phyloP scores from a whole-genome alignment of 2,797 vertebrate species.

The Stomatorhinus walkeri region DNA sequence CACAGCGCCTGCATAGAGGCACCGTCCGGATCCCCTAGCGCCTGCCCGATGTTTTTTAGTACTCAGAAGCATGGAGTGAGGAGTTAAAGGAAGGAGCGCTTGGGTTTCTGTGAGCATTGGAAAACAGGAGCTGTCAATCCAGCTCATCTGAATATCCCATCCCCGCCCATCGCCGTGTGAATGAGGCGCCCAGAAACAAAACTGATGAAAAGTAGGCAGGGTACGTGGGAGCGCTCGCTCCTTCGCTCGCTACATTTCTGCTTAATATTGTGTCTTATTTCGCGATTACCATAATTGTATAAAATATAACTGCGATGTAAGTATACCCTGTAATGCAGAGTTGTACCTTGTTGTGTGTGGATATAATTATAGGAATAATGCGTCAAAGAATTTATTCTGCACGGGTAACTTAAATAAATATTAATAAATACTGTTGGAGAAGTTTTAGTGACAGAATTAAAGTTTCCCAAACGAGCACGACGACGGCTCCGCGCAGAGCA shows the following conservation, averaged over 20 bases:
- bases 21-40: constrained; percentile 77
- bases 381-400: neutral
- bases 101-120: constrained; percentile 86
- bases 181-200: constrained; percentile 49
- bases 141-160: constrained; percentile 86
- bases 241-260: neutral
- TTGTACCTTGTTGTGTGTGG: neutral
- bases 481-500: constrained; percentile 18
- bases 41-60: constrained; percentile 78
- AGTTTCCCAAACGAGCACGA: neutral
- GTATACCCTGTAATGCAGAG: neutral
- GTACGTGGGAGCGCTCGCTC: neutral
- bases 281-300: neutral
- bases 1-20: constrained; percentile 73
- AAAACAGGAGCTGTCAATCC: constrained; percentile 83
- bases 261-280: neutral
- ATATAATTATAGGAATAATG: neutral
- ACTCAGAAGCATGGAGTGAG: constrained; percentile 72
- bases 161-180: constrained; percentile 68
- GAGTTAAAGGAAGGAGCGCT: constrained; percentile 79
- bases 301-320: neutral
- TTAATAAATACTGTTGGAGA: neutral
- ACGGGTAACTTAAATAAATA: neutral
- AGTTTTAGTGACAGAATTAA: neutral
- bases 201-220: constrained; percentile 18